Evolutionary conservation across 2,797 vertebrate species (phyloP), one percentile per base, ranked within the genome.

Genomic region (Myripristis jacobus): DNA sequence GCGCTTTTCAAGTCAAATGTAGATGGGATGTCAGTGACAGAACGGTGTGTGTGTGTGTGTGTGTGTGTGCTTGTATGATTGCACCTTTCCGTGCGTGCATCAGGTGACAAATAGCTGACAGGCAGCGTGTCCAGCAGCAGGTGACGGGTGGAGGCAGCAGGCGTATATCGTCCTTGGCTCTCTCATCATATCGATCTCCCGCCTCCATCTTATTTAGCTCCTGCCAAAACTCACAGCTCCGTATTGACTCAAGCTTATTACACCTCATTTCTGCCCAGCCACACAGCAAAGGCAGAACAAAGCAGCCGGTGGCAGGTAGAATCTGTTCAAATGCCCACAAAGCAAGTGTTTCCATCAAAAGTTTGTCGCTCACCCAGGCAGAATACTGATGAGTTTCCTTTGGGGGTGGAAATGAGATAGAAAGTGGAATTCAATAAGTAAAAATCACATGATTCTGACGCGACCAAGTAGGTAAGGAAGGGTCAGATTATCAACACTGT

Each of bases 181-280:
- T 76, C 70, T 82, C 77, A 66, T 77, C 59, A 15, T 75, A 93
- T 92, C 60, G 84, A 92, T 90, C 77, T 70, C 64, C 64, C 82
- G n/a, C n/a, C n/a, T 85, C 79, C 55, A 62, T 93, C 84, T 93
- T 87, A 86, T 91, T 92, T 88, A 87, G 82, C 79, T 74, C 64
- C 87, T 86, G 87, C 89, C 90, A 91, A 92, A 91, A 81, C 88
- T 87, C 90, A 68, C 84, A 86, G 87, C 76, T 83, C 73, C 16
- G 50, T 80, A 89, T 91, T 70, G 87, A 93, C 90, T 85, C 65
- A 27, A 86, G 78, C 71, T 86, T 86, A 90, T 91, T 84, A 84
- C 75, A 61, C 44, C 75, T 83, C 82, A 51, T 65, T 79, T 86
- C 80, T 52, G 44, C 51, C 31, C 44, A 12, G 59, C 15, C 70